Evolutionary conservation across 2,888 invertebrate species (phyloP), one percentile per base, ranked within the genome.

Genomic region (Aphrophora alni): DNA sequence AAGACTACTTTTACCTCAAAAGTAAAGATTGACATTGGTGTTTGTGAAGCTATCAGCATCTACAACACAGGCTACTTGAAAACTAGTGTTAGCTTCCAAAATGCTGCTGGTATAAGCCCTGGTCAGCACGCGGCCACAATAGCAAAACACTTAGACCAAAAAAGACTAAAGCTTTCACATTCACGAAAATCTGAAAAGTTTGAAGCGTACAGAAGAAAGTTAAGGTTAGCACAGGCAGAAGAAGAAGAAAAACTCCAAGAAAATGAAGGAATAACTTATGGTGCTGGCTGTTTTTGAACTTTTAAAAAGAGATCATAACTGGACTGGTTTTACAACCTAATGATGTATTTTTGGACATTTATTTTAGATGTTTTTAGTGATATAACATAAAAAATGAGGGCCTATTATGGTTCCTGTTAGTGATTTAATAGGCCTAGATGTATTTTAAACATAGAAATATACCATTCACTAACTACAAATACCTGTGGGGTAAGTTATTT

Each of bases 271-370:
- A 14, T 72, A 26, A 72, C 26, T 24, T 72, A 72, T 72, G 72
- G 26, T 24, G 72, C 72, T 72, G 72, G 72, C 10, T 72, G 72
- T 24, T 72, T 72, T n/a, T 72, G 25, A 72, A 72, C 25, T 72
- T 24, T 72, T 7, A 72, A 8, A n/a, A 24, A 5, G 26, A n/a
- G 72, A 10, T 44, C 44, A 44, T 17, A 12, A 72, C 72, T 72
- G 72, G 72, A 72, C 72, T 17, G n/a, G n/a, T 72, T 72, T 72
- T 72, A 72, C 72, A 72, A 24, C 72, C 72, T 8, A 26, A 72
- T 8, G 26, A 72, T 72, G 72, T 72, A 5, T 72, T 72, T 72
- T 72, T 14, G 14, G 17, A 25, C 21, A 10, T 8, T 14, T 72
- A 24, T 72, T 14, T n/a, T n/a, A n/a, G n/a, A n/a, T n/a, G n/a